Percentiles rank a stretch among this genome's conserved stretches.
Evolutionary conservation across 2,888 invertebrate species (phyloP).

Genomic region (Heliconius cydno): DNA sequence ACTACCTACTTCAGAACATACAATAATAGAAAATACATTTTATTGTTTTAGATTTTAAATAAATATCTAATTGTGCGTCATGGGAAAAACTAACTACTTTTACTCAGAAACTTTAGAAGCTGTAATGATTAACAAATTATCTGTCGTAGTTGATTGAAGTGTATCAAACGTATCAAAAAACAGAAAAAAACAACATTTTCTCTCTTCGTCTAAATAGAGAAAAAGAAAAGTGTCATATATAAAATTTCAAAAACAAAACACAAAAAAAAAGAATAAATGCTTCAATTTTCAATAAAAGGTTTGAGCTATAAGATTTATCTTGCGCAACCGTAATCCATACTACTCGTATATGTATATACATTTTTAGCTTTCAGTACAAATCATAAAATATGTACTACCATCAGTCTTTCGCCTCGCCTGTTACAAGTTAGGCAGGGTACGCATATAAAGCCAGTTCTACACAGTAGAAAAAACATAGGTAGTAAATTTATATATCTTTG

Average conservation of each 20-base stretch:
- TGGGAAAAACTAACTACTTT: too few relatives aligned
- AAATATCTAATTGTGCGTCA: too few relatives aligned
- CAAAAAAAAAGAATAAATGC: background rate
- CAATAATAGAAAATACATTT: too few relatives aligned
- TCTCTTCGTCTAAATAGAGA: too few relatives aligned
- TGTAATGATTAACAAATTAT: background rate
- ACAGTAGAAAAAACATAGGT: background rate
- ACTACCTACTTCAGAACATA: too few relatives aligned
- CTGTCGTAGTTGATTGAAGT: too few relatives aligned
- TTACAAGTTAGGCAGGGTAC: background rate
- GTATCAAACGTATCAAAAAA: too few relatives aligned
- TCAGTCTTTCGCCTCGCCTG: slow-evolving; percentile 4
- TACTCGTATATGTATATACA: slow-evolving; percentile 1
- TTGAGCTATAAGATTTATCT: slow-evolving; percentile 10
- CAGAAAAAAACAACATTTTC: too few relatives aligned
- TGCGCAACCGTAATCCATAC: background rate
- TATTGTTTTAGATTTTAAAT: too few relatives aligned
- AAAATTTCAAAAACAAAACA: background rate
- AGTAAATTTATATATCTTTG: background rate
- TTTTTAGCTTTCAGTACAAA: slow-evolving; percentile 29
- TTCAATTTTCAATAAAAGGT: slow-evolving; percentile 7
- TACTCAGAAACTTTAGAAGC: background rate
- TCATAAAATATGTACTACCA: slow-evolving; percentile 28
- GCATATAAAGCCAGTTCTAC: background rate
- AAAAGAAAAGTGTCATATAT: too few relatives aligned